A percentile compares a stretch with the other conserved stretches of the same genome.
Conservation (phyloP, 2,888 invertebrate genomes). For the Orthosia cruda region DNA sequence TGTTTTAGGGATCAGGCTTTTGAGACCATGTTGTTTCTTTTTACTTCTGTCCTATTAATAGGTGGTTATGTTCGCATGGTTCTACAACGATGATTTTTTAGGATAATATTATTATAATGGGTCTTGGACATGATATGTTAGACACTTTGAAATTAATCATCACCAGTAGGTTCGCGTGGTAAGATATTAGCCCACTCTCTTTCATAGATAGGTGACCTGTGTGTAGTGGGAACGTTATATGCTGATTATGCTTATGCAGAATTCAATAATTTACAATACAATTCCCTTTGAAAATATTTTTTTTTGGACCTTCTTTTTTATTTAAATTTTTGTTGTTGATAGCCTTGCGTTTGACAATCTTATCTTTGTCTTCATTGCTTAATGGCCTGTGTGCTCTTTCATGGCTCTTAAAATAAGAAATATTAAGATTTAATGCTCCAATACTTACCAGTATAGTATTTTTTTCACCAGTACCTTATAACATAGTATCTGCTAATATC, state of each 20-base stretch:
- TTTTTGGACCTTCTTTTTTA: too few relatives aligned
- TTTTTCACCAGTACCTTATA: neutral
- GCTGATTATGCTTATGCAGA: too few relatives aligned
- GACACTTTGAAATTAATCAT: slow-evolving; percentile 5
- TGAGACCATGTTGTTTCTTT: slow-evolving; percentile 33
- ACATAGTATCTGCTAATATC: neutral
- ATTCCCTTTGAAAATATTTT: slow-evolving; percentile 1
- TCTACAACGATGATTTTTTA: slow-evolving; percentile 18
- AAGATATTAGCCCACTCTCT: too few relatives aligned
- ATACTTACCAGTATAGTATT: neutral
- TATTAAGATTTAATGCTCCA: neutral
- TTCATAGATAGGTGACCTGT: too few relatives aligned
- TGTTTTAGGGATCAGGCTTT: slow-evolving; percentile 66
- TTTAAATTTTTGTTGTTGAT: too few relatives aligned
- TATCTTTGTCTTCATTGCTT: neutral
- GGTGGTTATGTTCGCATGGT: slow-evolving; percentile 7
- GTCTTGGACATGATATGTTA: slow-evolving; percentile 10
- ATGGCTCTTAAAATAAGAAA: neutral
- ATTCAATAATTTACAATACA: too few relatives aligned
- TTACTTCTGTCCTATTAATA: slow-evolving; percentile 33
- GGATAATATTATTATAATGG: slow-evolving; percentile 5
- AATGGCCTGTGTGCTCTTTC: neutral
- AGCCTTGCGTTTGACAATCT: too few relatives aligned
- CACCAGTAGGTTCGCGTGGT: neutral
- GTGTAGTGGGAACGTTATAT: too few relatives aligned